Evolutionary conservation across 2,888 invertebrate species (phyloP), one percentile per base, ranked within the genome.

Genomic region (Heliothis peltigera): DNA sequence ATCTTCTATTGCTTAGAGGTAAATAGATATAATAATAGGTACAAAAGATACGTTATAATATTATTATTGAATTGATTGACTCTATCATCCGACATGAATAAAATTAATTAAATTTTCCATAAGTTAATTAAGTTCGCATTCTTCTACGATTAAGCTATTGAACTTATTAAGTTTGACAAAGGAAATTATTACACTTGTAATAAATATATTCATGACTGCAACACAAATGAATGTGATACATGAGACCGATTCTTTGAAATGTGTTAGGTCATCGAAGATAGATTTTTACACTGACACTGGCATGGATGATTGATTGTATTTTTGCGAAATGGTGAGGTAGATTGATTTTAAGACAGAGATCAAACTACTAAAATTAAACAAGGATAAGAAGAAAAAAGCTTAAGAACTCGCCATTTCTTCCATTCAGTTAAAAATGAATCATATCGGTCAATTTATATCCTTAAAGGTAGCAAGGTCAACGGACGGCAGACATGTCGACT

Each of bases 401-500:
- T 15, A 17, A 8, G 22, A 18, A 39, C n/a, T n/a, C 0, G 39
- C 5, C 4, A n/a, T n/a, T 39, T 39, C 15, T 39, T 39, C 4
- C 3, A 39, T 5, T n/a, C 39, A 39, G 12, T 32, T 2, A 39
- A n/a, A n/a, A 5, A 5, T 39, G 39, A 39, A n/a, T 39, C 39
- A 39, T 39, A 39, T 6, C n/a, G 5, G n/a, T n/a, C 5, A 39
- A 39, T 28, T 52, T 47, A 74, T 56, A 64, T 61, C 56, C 54
- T 59, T 62, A 21, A 39, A 68, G 66, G 70, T 61, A 64, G 63
- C 56, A 70, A 79, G 82, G 79, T 81, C 54, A 77, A 80, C 46
- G 82, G 8, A 64, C 79, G 54, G 57, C 44, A 28, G 43, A 22
- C 64, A 48, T 19, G 60, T 54, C 43, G 64, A 66, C 80, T 81